Conservation (phyloP, 2,888 invertebrate species). For the Leucania comma region DNA sequence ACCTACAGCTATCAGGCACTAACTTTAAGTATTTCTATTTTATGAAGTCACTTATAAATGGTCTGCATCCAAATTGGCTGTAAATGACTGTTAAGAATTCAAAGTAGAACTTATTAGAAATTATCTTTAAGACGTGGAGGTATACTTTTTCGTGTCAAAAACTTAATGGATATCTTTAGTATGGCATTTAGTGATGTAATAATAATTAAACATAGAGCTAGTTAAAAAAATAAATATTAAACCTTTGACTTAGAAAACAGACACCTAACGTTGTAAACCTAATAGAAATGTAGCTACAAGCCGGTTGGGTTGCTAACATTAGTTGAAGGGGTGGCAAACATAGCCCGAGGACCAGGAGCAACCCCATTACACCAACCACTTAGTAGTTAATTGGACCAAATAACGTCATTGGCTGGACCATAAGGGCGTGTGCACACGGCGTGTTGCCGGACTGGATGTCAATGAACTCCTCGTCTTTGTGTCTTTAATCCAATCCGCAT, state of each 20-base stretch:
- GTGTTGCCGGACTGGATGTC: background rate
- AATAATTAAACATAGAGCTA: background rate
- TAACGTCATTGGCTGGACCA: constrained; percentile 9
- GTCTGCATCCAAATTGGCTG: background rate
- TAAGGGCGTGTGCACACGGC: background rate
- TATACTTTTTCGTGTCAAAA: no score
- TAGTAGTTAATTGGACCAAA: constrained; percentile 28
- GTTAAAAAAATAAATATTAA: no score
- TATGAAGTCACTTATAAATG: background rate
- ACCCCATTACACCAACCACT: constrained; percentile 25
- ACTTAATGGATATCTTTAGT: no score
- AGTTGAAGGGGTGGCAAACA: constrained; percentile 5
- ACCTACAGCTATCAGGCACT: no score
- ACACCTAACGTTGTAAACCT: background rate
- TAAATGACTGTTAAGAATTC: background rate
- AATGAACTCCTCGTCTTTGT: background rate
- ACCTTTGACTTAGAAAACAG: background rate
- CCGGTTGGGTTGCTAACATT: background rate
- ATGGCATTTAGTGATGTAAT: background rate
- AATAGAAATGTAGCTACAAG: background rate
- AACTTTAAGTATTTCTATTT: no score
- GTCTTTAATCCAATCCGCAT: no score
- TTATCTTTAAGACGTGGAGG: no score
- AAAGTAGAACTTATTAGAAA: background rate
- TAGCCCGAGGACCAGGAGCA: constrained; percentile 1